Base-by-base conservation (phyloP, 2,113 vertebrate species). In the Poecilia latipinna region DNA sequence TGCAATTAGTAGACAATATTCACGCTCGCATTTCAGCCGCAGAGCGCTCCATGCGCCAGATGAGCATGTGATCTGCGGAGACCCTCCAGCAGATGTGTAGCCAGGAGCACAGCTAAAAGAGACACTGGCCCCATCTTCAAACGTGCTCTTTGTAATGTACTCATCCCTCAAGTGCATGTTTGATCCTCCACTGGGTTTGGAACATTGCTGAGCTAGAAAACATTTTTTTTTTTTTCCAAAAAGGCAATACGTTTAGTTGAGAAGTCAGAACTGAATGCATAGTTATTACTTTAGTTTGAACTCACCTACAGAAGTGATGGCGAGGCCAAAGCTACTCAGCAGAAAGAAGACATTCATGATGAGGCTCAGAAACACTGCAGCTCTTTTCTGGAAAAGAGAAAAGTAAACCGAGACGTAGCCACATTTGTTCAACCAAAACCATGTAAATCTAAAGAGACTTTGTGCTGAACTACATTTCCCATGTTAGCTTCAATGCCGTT, bases 11-110 rank as follows among this genome's bases (percentile, higher is more conserved):
- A 10, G 0, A 1, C 28, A 12, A 83, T 78, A 85, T 66, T 89
- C 42, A 94, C 92, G 68, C 8, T 71, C 0, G 69, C 94, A 94
- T 5, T 0, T 10, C 32, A 93, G 8, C 0, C 0, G 3, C 44
- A 91, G 0, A 0, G 1, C 0, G 15, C 29, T 91, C 94, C 92
- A 94, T 0, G 0, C 17, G 8, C 87, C 91, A 51, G 2, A n/a
- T 0, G 0, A 29, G 37, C 92, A 92, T 0, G 62, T 84, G 2
- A 83, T 24, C 12, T 0, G 0, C 28, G 0, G 0, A 12, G 12
- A 42, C 0, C 80, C 89, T 69, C 35, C 67, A 19, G 0, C 2
- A 39, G 29, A 0, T 0, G 0, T 0, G 69, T 88, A 87, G 28
- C 93, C 92, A 60, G 0, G 0, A 0, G 0, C 0, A 74, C 94